A percentile compares a stretch with the other conserved stretches of the same genome.
Conservation (phyloP, 2,797 vertebrate species). For the Melanotaenia nigrans region DNA sequence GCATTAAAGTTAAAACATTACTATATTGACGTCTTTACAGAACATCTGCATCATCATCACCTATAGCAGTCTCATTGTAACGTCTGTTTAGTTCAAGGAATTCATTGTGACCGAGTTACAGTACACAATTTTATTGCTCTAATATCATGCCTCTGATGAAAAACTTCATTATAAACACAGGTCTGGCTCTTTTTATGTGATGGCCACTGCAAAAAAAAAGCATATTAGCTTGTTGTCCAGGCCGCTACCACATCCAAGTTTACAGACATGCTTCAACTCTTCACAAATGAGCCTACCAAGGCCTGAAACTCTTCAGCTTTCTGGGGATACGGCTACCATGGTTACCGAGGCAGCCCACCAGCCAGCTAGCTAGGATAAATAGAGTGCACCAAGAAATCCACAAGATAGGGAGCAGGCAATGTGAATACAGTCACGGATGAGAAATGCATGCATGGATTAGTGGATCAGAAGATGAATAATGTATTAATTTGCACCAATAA, state of each 20-base stretch:
- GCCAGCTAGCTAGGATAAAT: constrained; percentile 70
- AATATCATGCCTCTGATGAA: background rate
- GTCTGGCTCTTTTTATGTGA: background rate
- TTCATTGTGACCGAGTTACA: background rate
- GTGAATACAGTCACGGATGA: constrained; percentile 34
- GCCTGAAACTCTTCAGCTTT: constrained; percentile 59
- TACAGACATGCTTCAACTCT: constrained; percentile 70
- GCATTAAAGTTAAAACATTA: background rate
- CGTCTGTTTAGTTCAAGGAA: background rate
- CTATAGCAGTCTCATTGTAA: background rate
- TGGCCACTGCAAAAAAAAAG: background rate
- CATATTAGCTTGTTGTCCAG: constrained; percentile 9
- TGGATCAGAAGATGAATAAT: constrained; percentile 11
- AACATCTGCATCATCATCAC: no score
- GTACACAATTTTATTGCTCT: background rate
- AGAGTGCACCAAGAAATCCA: constrained; percentile 65
- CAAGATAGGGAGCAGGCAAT: constrained; percentile 30
- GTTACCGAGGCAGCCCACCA: constrained; percentile 75
- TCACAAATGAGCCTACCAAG: constrained; percentile 69
- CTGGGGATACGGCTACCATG: constrained; percentile 76
- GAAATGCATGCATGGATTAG: constrained; percentile 18
- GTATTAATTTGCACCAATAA: constrained; percentile 12
- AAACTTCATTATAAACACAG: background rate
- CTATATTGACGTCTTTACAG: background rate
- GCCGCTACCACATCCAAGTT: constrained; percentile 37